These are phyloP conservation scores for Agrochola macilenta DNA, from an alignment of 2,888 invertebrate species.

Conservation along the genomic window DNA sequence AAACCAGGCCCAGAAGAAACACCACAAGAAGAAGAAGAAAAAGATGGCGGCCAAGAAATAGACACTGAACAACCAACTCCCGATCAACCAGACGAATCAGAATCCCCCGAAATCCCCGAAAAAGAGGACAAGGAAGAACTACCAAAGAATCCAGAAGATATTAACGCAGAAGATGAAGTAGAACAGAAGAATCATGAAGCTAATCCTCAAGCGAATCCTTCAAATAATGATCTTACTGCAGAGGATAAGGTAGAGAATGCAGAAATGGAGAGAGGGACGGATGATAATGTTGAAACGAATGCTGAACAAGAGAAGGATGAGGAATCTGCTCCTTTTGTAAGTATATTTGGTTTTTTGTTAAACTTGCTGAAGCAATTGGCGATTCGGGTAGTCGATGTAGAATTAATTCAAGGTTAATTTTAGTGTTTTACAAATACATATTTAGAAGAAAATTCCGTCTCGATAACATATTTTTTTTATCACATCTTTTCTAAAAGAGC, in stretches of 20 bases:
- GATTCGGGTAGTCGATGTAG: neutral
- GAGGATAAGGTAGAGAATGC: conserved; percentile 89
- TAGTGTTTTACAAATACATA: neutral
- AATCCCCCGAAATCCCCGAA: conserved; percentile 74
- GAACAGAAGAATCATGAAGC: conserved; percentile 86
- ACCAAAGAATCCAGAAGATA: conserved; percentile 84
- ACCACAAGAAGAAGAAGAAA: conserved; percentile 54
- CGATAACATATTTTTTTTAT: neutral
- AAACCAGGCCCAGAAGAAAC: conserved; percentile 57
- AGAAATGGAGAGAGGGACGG: conserved; percentile 84
- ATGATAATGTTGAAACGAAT: conserved; percentile 88
- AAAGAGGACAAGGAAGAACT: conserved; percentile 79
- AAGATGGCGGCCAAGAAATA: conserved; percentile 63
- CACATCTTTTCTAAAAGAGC: too few relatives aligned
- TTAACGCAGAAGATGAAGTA: conserved; percentile 83
- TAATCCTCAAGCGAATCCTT: conserved; percentile 89
- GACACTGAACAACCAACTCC: conserved; percentile 63
- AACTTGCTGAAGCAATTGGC: neutral
- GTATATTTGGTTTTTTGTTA: conserved; percentile 46
- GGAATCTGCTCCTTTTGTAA: conserved; percentile 84
- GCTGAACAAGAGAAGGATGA: conserved; percentile 86
- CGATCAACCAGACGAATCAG: conserved; percentile 74
- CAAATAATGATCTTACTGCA: conserved; percentile 86
- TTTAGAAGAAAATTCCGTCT: neutral
- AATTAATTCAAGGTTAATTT: neutral